Base-by-base conservation (phyloP, 2,888 invertebrate genomes). In the Diarsia brunnea region DNA sequence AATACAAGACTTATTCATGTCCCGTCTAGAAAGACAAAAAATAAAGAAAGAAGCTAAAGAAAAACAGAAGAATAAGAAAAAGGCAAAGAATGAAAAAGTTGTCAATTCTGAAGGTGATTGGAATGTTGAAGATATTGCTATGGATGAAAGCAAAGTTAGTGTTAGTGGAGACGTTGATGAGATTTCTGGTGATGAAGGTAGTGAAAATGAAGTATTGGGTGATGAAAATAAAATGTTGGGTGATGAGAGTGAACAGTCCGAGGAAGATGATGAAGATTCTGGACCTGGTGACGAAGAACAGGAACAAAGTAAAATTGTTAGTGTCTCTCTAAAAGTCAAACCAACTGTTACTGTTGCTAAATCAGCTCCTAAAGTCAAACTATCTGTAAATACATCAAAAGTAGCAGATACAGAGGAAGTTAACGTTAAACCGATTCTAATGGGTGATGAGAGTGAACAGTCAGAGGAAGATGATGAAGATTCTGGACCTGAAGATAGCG, bases 1-100 rank as follows among this genome's bases (percentile, higher is more conserved):
- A 3, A 95, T 96, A 31, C 89, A 95, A 82, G 96, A 96, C 69
- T 88, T 96, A 14, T 91, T 96, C 4, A 95, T 96, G 96, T 96
- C 96, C 1, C 88, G 96, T 73, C 86, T 93, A 83, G 96, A 96
- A 89, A 93, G 96, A 78, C 84, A 87, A 77, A 95, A 95, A 74
- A 79, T 95, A 3, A 95, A 96, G 75, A 95, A 95, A 73, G 96
- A 96, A 87, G 94, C 91, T 24, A 93, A 88, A 84, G 94, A 95
- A 63, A 93, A 94, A 78, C 90, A 94, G 73, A 94, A 94, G 81
- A 92, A 93, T 79, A 93, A 93, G 79, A 93, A 90, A 81, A 92
- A 93, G 81, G 88, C 75, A 27, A 93, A 90, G 66, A 84, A 89
- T 74, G 85, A 81, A 45, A 91, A 91, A 71, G 86, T 90, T 55